A percentile compares a stretch with the other conserved stretches of the same genome.
phyloP scores from a whole-genome alignment of 2,888 invertebrate genomes.

The Sinhomidia bicolor region DNA sequence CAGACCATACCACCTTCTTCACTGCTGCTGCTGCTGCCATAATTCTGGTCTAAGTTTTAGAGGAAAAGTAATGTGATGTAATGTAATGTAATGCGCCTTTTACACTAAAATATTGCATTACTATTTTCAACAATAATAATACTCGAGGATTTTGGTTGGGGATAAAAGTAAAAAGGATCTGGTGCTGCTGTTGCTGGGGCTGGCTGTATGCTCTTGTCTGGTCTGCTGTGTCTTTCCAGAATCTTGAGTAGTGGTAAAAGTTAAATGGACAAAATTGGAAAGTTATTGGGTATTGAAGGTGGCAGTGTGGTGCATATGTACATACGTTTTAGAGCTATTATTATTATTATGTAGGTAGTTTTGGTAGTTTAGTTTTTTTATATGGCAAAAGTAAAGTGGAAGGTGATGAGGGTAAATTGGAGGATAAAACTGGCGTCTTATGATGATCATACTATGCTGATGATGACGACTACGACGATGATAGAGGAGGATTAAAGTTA shows the following conservation, averaged over 20 bases:
- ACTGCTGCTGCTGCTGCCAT: not conserved
- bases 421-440: slow-evolving; percentile 34
- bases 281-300: slow-evolving; percentile 64
- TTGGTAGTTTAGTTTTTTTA: too few species aligned
- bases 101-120: slow-evolving; percentile 45
- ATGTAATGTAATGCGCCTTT: slow-evolving; percentile 34
- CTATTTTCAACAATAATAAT: slow-evolving; percentile 47
- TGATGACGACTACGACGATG: too few species aligned
- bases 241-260: slow-evolving; percentile 55
- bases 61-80: not conserved
- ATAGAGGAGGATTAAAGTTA: slow-evolving; percentile 17
- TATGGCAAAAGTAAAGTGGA: not conserved
- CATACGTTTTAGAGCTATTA: not conserved
- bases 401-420: not conserved
- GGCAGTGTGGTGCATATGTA: not conserved
- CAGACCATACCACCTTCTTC: not conserved
- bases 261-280: slow-evolving; percentile 62
- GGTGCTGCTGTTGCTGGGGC: too few species aligned
- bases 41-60: slow-evolving; percentile 14
- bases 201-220: too few species aligned
- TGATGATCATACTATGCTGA: too few species aligned
- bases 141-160: slow-evolving; percentile 26
- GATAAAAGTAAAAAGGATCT: slow-evolving; percentile 16
- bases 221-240: slow-evolving; percentile 47
- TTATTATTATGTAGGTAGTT: not conserved